Evolutionary conservation across 2,113 vertebrate genomes (phyloP), one percentile per base, ranked within the genome.

Genomic region (Tachuris rubrigastra): DNA sequence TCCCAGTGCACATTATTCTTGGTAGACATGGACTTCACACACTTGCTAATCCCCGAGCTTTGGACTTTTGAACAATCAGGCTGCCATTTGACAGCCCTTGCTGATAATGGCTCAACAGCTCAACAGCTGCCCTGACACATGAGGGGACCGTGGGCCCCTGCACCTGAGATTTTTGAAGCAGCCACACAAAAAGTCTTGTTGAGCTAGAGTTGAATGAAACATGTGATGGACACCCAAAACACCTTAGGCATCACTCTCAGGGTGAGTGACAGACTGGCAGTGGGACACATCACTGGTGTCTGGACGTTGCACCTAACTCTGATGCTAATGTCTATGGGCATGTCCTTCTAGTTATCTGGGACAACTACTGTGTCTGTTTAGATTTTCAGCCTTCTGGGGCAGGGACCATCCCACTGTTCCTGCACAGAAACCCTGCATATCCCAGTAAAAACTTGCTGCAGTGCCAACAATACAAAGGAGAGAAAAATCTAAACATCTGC

Each of bases 71-170:
- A 79, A 72, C 35, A 15, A n/a, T 37, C 28, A 52, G 68, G 33
- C 23, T 84, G 41, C 53, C 17, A 5, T 35, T 1, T 25, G 72
- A 46, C 7, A 63, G 42, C 52, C n/a, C n/a, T 18, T 5, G 3
- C 60, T 52, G 53, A 35, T 33, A 18, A 35, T 0, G 0, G 55
- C 22, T 46, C 44, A 52, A 65, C 83, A 44, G 24, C 39, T 86
- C n/a, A n/a, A n/a, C n/a, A n/a, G n/a, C n/a, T n/a, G 72, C 66
- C 3, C 1, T 0, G 5, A 77, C 30, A 14, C 53, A 28, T 0
- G 1, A 14, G 28, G 52, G 13, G 79, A 75, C 25, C 41, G 21
- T 0, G 0, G 39, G 27, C 41, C 46, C 30, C 35, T 24, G 30
- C 35, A 74, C 24, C 33, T 9, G 37, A 53, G 56, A 60, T n/a